phyloP scores from a whole-genome alignment of 1,140 invertebrate species.

The Tribolium madens region DNA sequence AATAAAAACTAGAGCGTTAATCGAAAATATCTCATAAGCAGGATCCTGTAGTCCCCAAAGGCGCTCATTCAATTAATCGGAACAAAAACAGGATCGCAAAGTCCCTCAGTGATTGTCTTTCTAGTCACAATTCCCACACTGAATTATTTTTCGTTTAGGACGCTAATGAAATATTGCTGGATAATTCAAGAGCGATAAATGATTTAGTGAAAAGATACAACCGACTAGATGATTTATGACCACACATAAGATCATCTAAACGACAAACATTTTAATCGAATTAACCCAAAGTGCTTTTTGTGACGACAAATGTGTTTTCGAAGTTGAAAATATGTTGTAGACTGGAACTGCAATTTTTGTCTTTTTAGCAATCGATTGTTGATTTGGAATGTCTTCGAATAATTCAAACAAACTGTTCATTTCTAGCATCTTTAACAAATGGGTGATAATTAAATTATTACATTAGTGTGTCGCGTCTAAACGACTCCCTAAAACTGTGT shows the following conservation, averaged over 20 bases:
- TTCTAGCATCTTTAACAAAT: no score
- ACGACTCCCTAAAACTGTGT: neutral
- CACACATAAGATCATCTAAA: constrained; percentile 5
- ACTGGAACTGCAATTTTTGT: no score
- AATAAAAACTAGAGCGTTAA: constrained; percentile 41
- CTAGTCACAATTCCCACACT: constrained; percentile 55
- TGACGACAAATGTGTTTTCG: constrained; percentile 19
- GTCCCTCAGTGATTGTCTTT: constrained; percentile 52
- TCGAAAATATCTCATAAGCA: constrained; percentile 40
- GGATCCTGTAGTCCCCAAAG: constrained; percentile 32
- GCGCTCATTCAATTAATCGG: constrained; percentile 52
- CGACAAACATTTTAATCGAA: constrained; percentile 23
- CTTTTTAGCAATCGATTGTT: neutral
- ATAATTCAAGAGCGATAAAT: constrained; percentile 45
- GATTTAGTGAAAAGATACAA: constrained; percentile 32
- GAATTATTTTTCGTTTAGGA: constrained; percentile 55
- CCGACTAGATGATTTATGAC: constrained; percentile 11
- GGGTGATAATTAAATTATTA: neutral
- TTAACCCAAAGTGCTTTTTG: constrained; percentile 6
- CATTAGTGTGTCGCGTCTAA: neutral
- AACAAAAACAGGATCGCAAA: constrained; percentile 49
- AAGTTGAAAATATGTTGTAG: constrained; percentile 5
- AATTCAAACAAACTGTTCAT: no score
- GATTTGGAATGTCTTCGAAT: no score
- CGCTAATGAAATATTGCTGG: constrained; percentile 52